phyloP scores from a whole-genome alignment of 2,888 invertebrate genomes.

The Caradrina clavipalpis region DNA sequence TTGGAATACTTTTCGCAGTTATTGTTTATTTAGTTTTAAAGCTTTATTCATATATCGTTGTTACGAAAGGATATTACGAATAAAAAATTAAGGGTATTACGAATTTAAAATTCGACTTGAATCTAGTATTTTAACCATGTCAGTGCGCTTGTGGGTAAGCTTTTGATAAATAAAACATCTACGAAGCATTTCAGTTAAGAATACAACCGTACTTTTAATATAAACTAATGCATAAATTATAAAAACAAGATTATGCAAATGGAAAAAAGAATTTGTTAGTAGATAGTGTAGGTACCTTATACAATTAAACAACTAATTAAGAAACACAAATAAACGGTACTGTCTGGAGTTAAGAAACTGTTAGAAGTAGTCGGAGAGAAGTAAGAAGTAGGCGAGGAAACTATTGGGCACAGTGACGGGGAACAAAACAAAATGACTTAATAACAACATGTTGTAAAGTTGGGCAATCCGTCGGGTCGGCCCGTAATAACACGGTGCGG shows the following conservation, averaged over 20 bases:
- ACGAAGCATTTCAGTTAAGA: constrained; percentile 16
- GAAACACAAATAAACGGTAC: constrained; percentile 39
- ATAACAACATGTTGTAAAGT: constrained; percentile 66
- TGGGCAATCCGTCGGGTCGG: constrained; percentile 66
- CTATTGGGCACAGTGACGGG: constrained; percentile 53
- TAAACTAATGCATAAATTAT: neutral
- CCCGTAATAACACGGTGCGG: constrained; percentile 59
- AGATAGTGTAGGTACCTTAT: constrained; percentile 4
- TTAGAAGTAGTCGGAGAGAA: no score
- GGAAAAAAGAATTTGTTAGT: constrained; percentile 15
- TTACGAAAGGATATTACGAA: no score
- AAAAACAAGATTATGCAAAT: constrained; percentile 37
- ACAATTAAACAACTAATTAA: constrained; percentile 45
- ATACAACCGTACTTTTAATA: constrained; percentile 3
- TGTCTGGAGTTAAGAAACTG: constrained; percentile 21
- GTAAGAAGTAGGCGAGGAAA: constrained; percentile 42
- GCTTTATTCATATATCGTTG: no score
- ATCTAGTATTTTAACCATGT: no score
- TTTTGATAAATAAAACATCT: constrained; percentile 3
- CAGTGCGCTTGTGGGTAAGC: no score
- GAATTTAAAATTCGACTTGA: no score
- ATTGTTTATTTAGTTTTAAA: no score
- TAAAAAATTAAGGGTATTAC: no score
- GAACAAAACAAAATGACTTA: constrained; percentile 66
- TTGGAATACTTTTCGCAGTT: neutral